Percentiles rank a stretch among this genome's conserved stretches.
phyloP scores from a whole-genome alignment of 2,888 invertebrate species.

The Andrena hattorfiana region DNA sequence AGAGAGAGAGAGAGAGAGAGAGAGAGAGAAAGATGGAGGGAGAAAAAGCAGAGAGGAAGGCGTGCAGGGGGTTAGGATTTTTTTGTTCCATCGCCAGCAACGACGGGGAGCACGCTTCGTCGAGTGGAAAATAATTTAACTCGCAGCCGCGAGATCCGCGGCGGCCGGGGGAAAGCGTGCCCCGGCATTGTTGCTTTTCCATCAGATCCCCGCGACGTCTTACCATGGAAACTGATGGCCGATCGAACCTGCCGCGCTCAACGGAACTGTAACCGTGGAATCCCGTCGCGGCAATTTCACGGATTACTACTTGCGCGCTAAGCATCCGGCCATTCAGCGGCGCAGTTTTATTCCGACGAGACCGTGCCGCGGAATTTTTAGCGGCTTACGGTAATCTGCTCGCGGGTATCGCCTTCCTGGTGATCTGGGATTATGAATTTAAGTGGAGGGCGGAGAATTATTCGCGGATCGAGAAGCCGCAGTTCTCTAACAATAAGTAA shows the following conservation, averaged over 20 bases:
- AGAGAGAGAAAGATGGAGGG: not conserved
- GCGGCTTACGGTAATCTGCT: not conserved
- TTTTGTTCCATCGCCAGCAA: slow-evolving; percentile 17
- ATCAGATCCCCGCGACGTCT: slow-evolving; percentile 5
- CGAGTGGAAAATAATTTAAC: slow-evolving; percentile 60
- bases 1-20: not conserved
- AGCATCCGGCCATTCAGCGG: not conserved
- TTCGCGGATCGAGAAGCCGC: not conserved
- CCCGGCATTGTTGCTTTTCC: slow-evolving; percentile 16
- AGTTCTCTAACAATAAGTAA: not conserved
- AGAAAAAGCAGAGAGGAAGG: not conserved
- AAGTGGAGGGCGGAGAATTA: not conserved
- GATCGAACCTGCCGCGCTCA: not conserved
- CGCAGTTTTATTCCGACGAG: not conserved
- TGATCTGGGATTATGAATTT: not conserved
- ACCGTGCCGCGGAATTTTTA: not conserved
- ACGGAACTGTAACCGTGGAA: not conserved
- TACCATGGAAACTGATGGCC: slow-evolving; percentile 17
- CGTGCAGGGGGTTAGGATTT: not conserved
- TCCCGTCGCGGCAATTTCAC: slow-evolving; percentile 1
- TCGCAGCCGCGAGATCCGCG: slow-evolving; percentile 16
- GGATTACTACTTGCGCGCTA: slow-evolving; percentile 1
- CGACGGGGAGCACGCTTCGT: slow-evolving; percentile 33
- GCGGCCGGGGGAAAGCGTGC: not conserved
- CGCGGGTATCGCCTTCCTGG: not conserved